Base-by-base conservation (phyloP, 2,797 vertebrate species). In the Poliocrania exsul region DNA sequence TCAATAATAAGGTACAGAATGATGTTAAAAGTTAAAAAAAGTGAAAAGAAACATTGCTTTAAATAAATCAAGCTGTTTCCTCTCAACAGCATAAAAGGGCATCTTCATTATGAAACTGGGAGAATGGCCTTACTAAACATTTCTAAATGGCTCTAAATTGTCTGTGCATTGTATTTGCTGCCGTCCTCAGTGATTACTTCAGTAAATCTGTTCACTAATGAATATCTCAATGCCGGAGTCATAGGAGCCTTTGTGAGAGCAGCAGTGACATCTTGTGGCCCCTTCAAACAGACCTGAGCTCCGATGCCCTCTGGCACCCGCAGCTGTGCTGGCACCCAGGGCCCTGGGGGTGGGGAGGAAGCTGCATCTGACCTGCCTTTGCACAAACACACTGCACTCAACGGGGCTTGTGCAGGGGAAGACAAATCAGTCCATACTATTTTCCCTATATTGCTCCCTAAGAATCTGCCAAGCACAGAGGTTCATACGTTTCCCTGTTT, bases 181-280 rank as follows among this genome's bases (percentile, higher is more conserved):
- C 38, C 57, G 71, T 85, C 28, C 75, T 72, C 33, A 5, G 53
- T 2, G 0, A 9, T 24, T 11, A 2, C 50, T 50, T 23, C 28
- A 14, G 64, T 13, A 29, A 54, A 28, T 57, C n/a, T 21, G 3
- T 4, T 60, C 4, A 0, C 38, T 13, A 3, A 6, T 0, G 2
- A 24, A 28, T 2, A 16, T 1, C 47, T 66, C 35, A 1, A 0
- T 16, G 49, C 38, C 61, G 3, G 35, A 90, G 33, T 20, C 9
- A 2, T 5, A 18, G 51, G 25, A 77, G 19, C 25, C 37, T 83
- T 38, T 0, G 0, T 38, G 79, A 83, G 94, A 91, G 92, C 95
- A 89, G 96, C 85, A 96, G 95, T 97, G 98, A 97, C 97, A 97
- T 90, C 98, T 97, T 89, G 97, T 97, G 97, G 97, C 8, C 87